Evolutionary conservation across 2,797 vertebrate species (phyloP), one percentile per base, ranked within the genome.

Genomic region (Tragelaphus oryx): DNA sequence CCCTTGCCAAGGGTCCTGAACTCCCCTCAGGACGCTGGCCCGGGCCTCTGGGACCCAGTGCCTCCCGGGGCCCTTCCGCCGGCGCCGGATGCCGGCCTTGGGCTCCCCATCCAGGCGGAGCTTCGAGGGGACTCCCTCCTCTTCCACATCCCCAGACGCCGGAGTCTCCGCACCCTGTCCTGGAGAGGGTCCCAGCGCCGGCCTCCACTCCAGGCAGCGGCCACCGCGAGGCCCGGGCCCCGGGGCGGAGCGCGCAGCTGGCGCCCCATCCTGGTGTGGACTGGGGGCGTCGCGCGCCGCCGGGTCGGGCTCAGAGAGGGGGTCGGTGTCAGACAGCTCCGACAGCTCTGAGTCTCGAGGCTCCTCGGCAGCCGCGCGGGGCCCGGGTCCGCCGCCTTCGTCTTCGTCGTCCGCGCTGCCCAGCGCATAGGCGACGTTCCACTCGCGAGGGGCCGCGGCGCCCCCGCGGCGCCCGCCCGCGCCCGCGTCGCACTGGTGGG

Each of bases 401-500:
- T 48, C 54, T 17, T 83, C 97, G 68, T 96, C 97, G 82, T 62
- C 89, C 75, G 68, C 96, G 78, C 90, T 62, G 52, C 93, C 96
- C 92, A 97, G 97, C 22, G 97, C 97, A 93, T 97, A 97, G 95
- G 96, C 94, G 59, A 94, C 95, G 94, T 98, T 98, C 98, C 98
- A 98, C 90, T 98, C 95, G 79, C 97, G 96, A 90, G 96, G 96
- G 87, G 60, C 95, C 80, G 83, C 95, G 22, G 93, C 75, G 81
- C 93, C 94, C 87, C 97, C 96, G 22, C 89, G 93, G 76, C 97
- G 95, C 54, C 96, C 93, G 87, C 94, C 89, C 83, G 97, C 96
- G 91, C 97, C 94, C 33, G 98, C 98, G 97, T 99, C 99, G 97
- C 99, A 99, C 99, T 99, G 99, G 97, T 99, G 99, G 68, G 99